Evolutionary conservation across 2,888 invertebrate species (phyloP), one percentile per base, ranked within the genome.

Genomic region (Rhagonycha lutea): DNA sequence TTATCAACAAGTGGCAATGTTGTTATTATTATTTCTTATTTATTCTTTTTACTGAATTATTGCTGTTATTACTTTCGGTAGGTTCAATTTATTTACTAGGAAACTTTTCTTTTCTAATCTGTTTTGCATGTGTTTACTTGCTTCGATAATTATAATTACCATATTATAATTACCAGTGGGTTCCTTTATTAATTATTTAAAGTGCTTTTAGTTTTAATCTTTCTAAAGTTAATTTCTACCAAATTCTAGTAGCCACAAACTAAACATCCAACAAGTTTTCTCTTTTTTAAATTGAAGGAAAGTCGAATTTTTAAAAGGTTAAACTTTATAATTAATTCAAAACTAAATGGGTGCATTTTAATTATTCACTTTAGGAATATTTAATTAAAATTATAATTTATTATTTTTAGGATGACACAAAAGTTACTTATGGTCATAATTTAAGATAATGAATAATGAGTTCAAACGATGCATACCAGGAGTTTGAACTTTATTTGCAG

Each of bases 401-500:
- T 47, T 24, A 24, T 65, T 67, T 72, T 72, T 23, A 72, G 71
- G 67, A 47, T 72, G 47, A 72, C 63, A 47, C 18, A n/a, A 29
- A 26, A 14, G 7, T 72, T 47, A 47, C 47, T 67, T 67, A 5
- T 14, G 61, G 14, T 62, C 23, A 32, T 26, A 63, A 68, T 14
- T 61, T 60, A 32, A 63, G n/a, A 18, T 62, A 24, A 70, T 29
- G 61, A 79, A 79, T 82, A 78, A 86, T 84, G 85, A 84, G 83
- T 81, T 81, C 81, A 71, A 80, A 80, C 80, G 89, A 89, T 82
- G 89, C 88, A 72, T 89, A 89, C 83, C 84, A 85, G 81, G 89
- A 89, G 83, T 83, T 89, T 76, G 88, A 89, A 81, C 87, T 88
- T 70, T 89, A 89, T 84, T 85, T 89, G 79, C 87, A 89, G 85